These are phyloP conservation scores for Onychostoma macrolepis DNA, from an alignment of 2,113 vertebrate genomes.

Conservation along the genomic window DNA sequence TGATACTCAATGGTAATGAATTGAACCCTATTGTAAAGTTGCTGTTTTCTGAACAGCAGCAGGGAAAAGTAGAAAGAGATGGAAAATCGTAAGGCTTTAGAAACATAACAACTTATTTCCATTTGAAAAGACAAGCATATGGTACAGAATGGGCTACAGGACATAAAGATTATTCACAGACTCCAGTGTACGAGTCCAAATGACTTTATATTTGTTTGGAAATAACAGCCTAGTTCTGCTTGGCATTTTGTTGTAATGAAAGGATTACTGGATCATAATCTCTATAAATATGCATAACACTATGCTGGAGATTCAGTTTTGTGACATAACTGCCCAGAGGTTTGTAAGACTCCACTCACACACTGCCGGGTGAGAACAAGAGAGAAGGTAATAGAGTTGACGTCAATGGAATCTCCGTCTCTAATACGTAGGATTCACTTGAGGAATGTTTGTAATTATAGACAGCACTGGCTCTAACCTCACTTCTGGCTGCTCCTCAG, in stretches of 20 bases:
- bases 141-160: neutral
- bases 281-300: constrained; percentile 7
- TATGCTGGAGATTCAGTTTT: constrained; percentile 12
- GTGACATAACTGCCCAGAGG: constrained; percentile 55
- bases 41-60: neutral
- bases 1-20: neutral
- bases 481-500: constrained; percentile 28
- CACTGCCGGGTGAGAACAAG: constrained; percentile 1
- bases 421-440: constrained; percentile 49
- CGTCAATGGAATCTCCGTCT: constrained; percentile 64
- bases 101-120: neutral
- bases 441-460: constrained; percentile 69
- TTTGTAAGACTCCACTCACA: constrained; percentile 12
- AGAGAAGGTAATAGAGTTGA: constrained; percentile 43
- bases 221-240: neutral
- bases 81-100: neutral
- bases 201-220: neutral
- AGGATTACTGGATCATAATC: constrained; percentile 33
- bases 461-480: constrained; percentile 15
- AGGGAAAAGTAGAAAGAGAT: neutral
- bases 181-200: neutral
- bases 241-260: constrained; percentile 41
- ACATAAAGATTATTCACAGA: neutral
- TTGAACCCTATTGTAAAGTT: neutral
- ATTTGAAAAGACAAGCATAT: neutral